Conservation (phyloP, 2,888 invertebrate genomes). For the Trissoscelio sp. region DNA sequence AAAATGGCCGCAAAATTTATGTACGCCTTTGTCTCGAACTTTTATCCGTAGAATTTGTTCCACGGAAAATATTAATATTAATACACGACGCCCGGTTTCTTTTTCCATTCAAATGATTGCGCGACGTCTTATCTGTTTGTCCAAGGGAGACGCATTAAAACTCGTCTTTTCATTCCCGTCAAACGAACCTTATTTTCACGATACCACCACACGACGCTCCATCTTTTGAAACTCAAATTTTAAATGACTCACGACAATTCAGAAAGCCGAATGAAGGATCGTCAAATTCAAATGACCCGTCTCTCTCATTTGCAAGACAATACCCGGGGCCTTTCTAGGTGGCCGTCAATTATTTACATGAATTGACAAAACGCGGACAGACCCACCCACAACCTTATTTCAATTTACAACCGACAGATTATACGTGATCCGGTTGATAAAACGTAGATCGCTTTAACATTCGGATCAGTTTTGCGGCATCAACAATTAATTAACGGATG, state of each 20-base stretch:
- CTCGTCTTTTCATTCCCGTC: background rate
- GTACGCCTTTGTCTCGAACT: background rate
- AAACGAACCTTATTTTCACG: slow-evolving; percentile 22
- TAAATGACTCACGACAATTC: slow-evolving; percentile 32
- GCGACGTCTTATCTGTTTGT: background rate
- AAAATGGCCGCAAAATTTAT: background rate
- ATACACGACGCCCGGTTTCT: background rate
- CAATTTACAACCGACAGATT: slow-evolving; percentile 12
- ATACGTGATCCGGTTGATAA: slow-evolving; percentile 7
- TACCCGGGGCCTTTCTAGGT: slow-evolving; percentile 33
- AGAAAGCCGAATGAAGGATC: slow-evolving; percentile 26
- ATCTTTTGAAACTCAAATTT: slow-evolving; percentile 42
- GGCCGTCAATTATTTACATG: slow-evolving; percentile 55
- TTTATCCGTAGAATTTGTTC: background rate
- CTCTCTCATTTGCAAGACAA: slow-evolving; percentile 62
- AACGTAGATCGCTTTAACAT: slow-evolving; percentile 3
- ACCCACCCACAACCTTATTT: slow-evolving; percentile 13
- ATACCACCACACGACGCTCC: slow-evolving; percentile 28
- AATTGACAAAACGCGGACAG: slow-evolving; percentile 16
- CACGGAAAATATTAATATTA: slow-evolving; percentile 7
- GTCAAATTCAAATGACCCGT: slow-evolving; percentile 40
- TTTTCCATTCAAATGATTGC: background rate
- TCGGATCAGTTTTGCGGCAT: slow-evolving; percentile 6
- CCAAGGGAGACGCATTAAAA: background rate
- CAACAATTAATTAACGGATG: slow-evolving; percentile 59